Percentiles rank a stretch among this genome's conserved stretches.
phyloP scores from a whole-genome alignment of 2,888 invertebrate species.

The Peribatodes rhomboidaria region DNA sequence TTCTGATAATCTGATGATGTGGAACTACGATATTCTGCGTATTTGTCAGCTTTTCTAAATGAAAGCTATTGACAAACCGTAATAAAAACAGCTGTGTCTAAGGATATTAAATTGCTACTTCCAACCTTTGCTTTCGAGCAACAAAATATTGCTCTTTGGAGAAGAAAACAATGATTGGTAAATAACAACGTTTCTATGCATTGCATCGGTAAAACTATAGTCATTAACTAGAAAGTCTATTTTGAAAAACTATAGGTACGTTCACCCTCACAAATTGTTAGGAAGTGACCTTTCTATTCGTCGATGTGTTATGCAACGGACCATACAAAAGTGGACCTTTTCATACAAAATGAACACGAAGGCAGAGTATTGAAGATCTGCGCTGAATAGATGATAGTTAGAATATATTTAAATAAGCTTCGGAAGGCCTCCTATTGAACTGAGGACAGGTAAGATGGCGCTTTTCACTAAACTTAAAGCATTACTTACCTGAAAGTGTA shows the following conservation, averaged over 20 bases:
- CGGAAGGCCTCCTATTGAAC: conserved; percentile 51
- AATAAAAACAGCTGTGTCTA: no score
- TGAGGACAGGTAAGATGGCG: conserved; percentile 44
- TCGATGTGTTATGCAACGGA: not conserved
- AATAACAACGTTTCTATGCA: no score
- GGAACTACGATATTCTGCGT: no score
- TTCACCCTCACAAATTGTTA: not conserved
- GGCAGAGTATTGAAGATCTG: conserved; percentile 40
- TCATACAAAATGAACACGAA: conserved; percentile 39
- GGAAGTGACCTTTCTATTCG: not conserved
- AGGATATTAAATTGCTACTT: not conserved
- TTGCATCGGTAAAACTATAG: no score
- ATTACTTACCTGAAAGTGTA: not conserved
- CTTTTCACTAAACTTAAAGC: conserved; percentile 23
- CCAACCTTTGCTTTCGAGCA: not conserved
- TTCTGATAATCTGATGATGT: no score
- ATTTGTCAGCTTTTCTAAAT: no score
- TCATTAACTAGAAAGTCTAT: no score
- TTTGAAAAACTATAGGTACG: not conserved
- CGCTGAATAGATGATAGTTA: conserved; percentile 46
- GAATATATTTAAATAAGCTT: conserved; percentile 57
- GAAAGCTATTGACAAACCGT: no score
- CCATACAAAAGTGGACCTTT: conserved; percentile 33
- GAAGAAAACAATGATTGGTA: no score
- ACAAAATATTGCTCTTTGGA: no score